Conservation (phyloP, 2,797 vertebrate species). For the Synanceia verrucosa region DNA sequence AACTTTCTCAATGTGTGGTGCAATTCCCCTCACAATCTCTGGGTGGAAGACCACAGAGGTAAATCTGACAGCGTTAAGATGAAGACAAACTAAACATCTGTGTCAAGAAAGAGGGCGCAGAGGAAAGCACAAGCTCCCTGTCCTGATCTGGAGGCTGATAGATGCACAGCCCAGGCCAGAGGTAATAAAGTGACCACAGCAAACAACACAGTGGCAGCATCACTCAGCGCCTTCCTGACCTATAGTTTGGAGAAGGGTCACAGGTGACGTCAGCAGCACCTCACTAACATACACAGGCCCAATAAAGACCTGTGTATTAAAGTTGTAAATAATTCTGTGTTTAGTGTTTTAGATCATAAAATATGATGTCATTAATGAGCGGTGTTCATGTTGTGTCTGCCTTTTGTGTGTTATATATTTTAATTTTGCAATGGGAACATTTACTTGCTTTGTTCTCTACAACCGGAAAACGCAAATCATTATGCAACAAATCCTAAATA, state of each 20-base stretch:
- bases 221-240: slow-evolving; percentile 36
- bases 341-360: neutral
- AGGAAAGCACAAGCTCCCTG: slow-evolving; percentile 19
- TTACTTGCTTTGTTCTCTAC: neutral
- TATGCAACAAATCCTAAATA: neutral
- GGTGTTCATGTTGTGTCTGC: neutral
- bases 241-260: slow-evolving; percentile 44
- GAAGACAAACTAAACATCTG: slow-evolving; percentile 32
- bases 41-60: slow-evolving; percentile 26
- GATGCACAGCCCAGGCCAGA: slow-evolving; percentile 28
- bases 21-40: slow-evolving; percentile 16
- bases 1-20: slow-evolving; percentile 36
- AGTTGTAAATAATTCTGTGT: too few species aligned
- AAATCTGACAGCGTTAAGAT: slow-evolving; percentile 26
- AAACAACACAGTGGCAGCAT: slow-evolving; percentile 35
- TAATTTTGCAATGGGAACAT: neutral
- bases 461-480: neutral
- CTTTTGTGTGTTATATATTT: neutral
- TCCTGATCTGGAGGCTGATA: slow-evolving; percentile 28
- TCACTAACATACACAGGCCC: slow-evolving; percentile 45
- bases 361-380: neutral
- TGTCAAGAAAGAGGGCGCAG: slow-evolving; percentile 1
- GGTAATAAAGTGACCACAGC: slow-evolving; percentile 36
- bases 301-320: too few species aligned
- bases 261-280: slow-evolving; percentile 45